phyloP scores from a whole-genome alignment of 2,797 vertebrate species.

The Oreochromis mossambicus region DNA sequence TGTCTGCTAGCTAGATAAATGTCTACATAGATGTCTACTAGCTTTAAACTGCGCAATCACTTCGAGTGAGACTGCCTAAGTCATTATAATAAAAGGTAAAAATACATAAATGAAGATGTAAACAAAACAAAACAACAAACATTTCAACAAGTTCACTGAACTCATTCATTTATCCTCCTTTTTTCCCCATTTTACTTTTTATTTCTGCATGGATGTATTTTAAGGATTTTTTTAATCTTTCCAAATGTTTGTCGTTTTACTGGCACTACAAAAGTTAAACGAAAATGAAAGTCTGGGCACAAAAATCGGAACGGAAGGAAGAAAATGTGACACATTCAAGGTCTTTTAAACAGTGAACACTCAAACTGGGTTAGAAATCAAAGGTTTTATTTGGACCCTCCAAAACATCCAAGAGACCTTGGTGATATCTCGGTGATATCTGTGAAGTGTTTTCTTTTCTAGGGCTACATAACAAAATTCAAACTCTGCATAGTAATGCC shows the following conservation, averaged over 20 bases:
- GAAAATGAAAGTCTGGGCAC: fast-evolving
- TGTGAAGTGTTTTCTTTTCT: not conserved
- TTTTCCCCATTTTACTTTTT: not conserved
- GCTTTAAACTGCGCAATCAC: not conserved
- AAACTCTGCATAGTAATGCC: not conserved
- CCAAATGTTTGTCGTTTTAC: not conserved
- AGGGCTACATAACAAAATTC: not conserved
- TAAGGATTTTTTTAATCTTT: not conserved
- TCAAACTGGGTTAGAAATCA: not conserved
- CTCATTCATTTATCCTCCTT: not conserved
- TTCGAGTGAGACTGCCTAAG: fast-evolving
- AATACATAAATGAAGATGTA: not conserved
- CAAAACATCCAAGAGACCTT: not conserved
- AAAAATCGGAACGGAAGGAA: not conserved
- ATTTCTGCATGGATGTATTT: not conserved
- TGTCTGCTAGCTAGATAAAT: not conserved
- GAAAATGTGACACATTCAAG: not conserved
- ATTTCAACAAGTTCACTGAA: not conserved
- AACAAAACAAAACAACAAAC: not conserved
- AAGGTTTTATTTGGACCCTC: not conserved
- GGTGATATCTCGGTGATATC: not conserved
- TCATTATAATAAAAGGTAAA: not conserved
- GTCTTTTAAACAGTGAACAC: not conserved
- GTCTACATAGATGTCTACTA: not conserved
- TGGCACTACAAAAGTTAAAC: not conserved